These are phyloP conservation scores for Ceyx erithaca DNA, from an alignment of 2,797 vertebrate genomes.

Conservation along the genomic window DNA sequence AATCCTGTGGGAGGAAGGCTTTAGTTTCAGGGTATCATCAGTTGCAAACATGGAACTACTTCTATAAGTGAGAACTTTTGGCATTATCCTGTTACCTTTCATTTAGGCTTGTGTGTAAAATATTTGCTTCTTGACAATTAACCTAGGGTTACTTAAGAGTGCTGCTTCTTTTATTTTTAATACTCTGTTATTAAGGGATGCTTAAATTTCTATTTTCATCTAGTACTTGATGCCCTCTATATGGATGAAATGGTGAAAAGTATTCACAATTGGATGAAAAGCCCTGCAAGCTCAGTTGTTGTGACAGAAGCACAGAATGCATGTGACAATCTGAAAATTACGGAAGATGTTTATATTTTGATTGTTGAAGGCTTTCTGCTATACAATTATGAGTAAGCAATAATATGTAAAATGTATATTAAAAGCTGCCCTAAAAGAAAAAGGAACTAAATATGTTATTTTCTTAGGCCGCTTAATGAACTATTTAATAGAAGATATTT, in stretches of 20 bases:
- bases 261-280: constrained; percentile 79
- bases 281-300: constrained; percentile 54
- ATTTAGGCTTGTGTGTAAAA: not conserved
- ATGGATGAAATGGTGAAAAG: constrained; percentile 91
- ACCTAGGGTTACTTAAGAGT: fast-evolving
- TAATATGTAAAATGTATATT: not conserved
- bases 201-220: constrained; percentile 24
- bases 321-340: not conserved
- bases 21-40: not conserved
- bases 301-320: not conserved
- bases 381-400: constrained; percentile 89
- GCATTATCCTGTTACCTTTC: not conserved
- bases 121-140: not conserved
- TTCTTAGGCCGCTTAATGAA: constrained; percentile 85
- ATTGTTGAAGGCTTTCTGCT: constrained; percentile 96
- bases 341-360: constrained; percentile 79
- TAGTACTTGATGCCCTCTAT: constrained; percentile 89
- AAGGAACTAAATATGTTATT: constrained; percentile 18
- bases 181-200: not conserved
- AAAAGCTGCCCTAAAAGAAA: not conserved
- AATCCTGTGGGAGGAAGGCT: not conserved
- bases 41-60: not conserved
- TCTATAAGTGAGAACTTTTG: not conserved
- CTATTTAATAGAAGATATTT: constrained; percentile 90
- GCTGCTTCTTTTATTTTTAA: not conserved